Evolutionary conservation across 2,113 vertebrate genomes (phyloP), one percentile per base, ranked within the genome.

Genomic region (Hepsetus odoe): DNA sequence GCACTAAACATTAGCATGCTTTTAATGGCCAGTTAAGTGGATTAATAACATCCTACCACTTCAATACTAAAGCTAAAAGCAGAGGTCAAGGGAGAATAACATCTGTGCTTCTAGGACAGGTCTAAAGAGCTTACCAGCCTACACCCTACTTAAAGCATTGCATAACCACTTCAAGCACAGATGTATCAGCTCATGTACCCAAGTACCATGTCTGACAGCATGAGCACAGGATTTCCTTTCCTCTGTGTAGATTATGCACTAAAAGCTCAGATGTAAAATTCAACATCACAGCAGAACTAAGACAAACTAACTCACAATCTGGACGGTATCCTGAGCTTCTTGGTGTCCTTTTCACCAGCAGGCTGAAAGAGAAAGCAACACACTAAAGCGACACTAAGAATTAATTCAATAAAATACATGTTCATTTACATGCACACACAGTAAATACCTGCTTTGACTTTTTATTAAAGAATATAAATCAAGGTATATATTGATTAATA

Each of bases 321-420:
- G 93, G 93, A 38, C 91, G 91, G 77, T 94, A 94, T 40, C 93
- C 93, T 18, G 88, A 91, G 80, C 92, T 94, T 86, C 85, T 90
- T 3, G 92, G 92, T 8, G 92, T 94, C 85, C 93, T 89, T 87
- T 94, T 94, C 76, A 94, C 92, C 73, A 94, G 87, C 32, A 94
- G 90, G 82, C 93, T 94, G 80, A 8, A 84, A 89, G 18, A 6
- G 85, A 61, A n/a, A n/a, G n/a, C n/a, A 10, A 44, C 42, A 44
- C 42, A 40, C 11, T 6, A 40, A 44, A 77, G 35, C 42, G 18
- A 38, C 22, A 1, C 1, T n/a, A n/a, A n/a, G n/a, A n/a, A n/a
- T n/a, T n/a, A n/a, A n/a, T n/a, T n/a, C n/a, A n/a, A n/a, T n/a
- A n/a, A n/a, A n/a, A n/a, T n/a, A n/a, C n/a, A n/a, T n/a, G n/a